Conservation (phyloP, 2,113 vertebrate species). For the Girardinichthys multiradiatus region DNA sequence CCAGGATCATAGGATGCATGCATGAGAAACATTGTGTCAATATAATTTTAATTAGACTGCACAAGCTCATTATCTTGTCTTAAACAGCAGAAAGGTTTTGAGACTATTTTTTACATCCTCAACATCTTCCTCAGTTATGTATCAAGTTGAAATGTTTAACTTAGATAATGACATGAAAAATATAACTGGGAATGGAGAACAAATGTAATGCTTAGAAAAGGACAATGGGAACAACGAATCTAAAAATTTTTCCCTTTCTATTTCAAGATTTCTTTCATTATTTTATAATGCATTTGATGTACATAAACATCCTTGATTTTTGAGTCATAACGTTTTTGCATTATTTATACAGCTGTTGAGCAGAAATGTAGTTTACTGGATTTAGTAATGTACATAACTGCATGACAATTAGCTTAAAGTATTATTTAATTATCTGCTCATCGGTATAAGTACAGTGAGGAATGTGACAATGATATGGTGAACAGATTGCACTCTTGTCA, state of each 20-base stretch:
- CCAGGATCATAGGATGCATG: conserved; percentile 46
- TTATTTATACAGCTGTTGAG: conserved; percentile 28
- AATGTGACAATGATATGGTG: conserved; percentile 66
- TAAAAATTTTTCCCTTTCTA: neutral
- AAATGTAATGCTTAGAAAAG: conserved; percentile 6
- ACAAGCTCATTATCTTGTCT: conserved; percentile 26
- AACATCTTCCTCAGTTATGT: conserved; percentile 16
- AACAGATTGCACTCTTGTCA: conserved; percentile 65
- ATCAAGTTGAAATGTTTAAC: conserved; percentile 21
- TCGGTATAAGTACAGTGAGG: conserved; percentile 56
- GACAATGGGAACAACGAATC: neutral
- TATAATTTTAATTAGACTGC: conserved; percentile 54
- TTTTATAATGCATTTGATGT: neutral
- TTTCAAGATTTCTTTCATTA: neutral
- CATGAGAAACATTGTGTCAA: conserved; percentile 43
- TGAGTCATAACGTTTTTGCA: conserved; percentile 1
- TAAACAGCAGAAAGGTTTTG: neutral
- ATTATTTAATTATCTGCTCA: conserved; percentile 60
- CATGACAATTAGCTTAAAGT: conserved; percentile 62
- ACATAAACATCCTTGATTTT: neutral
- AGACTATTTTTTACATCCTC: neutral
- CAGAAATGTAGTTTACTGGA: conserved; percentile 50
- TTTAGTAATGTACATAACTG: conserved; percentile 36
- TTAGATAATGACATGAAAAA: neutral
- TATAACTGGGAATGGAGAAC: neutral